phyloP scores from a whole-genome alignment of 2,888 invertebrate species.

The Noctua janthina region DNA sequence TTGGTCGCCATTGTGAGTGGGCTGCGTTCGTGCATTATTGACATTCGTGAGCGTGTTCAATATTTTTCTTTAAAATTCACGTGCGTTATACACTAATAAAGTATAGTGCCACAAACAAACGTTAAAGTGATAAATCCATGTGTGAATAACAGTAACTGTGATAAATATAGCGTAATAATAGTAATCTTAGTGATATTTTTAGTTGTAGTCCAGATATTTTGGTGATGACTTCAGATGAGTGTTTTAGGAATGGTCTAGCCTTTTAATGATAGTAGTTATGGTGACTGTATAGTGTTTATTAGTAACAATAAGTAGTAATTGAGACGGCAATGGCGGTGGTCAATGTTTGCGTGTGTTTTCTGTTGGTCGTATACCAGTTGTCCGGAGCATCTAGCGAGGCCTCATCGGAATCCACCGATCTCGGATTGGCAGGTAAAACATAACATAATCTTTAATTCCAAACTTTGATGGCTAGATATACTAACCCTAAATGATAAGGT shows the following conservation, averaged over 20 bases:
- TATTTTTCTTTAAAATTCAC: slow-evolving; percentile 69
- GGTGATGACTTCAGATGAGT: slow-evolving; percentile 78
- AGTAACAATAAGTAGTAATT: slow-evolving; percentile 80
- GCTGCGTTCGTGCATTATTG: slow-evolving; percentile 59
- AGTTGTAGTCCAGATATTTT: slow-evolving; percentile 71
- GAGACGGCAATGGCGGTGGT: slow-evolving; percentile 83
- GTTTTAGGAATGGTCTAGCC: slow-evolving; percentile 66
- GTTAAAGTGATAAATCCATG: slow-evolving; percentile 54
- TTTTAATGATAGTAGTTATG: slow-evolving; percentile 71
- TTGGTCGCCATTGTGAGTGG: slow-evolving; percentile 62
- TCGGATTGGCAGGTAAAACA: slow-evolving; percentile 81
- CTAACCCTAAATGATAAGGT: not conserved
- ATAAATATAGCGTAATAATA: slow-evolving; percentile 53
- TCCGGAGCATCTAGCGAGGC: slow-evolving; percentile 80
- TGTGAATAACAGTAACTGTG: slow-evolving; percentile 68
- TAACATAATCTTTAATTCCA: not conserved
- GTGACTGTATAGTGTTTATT: slow-evolving; percentile 80
- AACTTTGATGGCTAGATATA: not conserved
- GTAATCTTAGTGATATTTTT: slow-evolving; percentile 72
- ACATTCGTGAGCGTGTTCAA: slow-evolving; percentile 76
- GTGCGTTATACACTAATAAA: slow-evolving; percentile 63
- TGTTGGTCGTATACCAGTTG: slow-evolving; percentile 84
- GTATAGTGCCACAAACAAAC: slow-evolving; percentile 62
- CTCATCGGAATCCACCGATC: slow-evolving; percentile 84
- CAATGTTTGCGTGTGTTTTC: slow-evolving; percentile 85